Evolutionary conservation across 2,797 vertebrate genomes (phyloP), one percentile per base, ranked within the genome.

Genomic region (Morus bassanus): DNA sequence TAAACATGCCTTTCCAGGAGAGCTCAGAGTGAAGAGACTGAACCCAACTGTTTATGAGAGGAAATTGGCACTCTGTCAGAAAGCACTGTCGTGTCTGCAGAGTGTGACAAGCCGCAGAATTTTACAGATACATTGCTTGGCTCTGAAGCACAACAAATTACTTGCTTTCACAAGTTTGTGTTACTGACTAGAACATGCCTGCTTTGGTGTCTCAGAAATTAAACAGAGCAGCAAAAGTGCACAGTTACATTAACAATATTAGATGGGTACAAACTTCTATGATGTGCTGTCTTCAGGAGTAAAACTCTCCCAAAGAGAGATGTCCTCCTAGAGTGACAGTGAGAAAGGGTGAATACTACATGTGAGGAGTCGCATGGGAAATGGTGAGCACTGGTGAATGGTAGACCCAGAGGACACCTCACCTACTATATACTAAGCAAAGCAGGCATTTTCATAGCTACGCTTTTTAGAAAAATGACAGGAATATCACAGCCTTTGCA

Each of bases 81-180:
- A 72, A 95, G 60, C 82, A 77, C 48, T 27, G 0, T 74, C 77
- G 68, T 77, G 75, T 91, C 78, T 95, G 72, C 76, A 64, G 88
- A 67, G 43, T 69, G 70, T 93, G 94, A 87, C 61, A 91, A 84
- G 84, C 75, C 24, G 7, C 70, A 57, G 79, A 85, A 85, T 85
- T 95, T 77, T 59, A 50, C 85, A 92, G 70, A 89, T 79, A 76
- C 0, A 2, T 85, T 70, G 48, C 79, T 92, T 89, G 82, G 68
- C 89, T 94, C 88, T 85, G 88, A 93, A 94, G 85, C 64, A 74
- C 68, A 85, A 86, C 37, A 76, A 81, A 54, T 74, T 83, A 77
- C 68, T 88, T 94, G 45, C 77, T 93, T 70, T 91, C 67, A 57
- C 19, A 64, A 41, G 72, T 84, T 53, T 53, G 31, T 85, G 60